phyloP scores from a whole-genome alignment of 2,113 vertebrate genomes.

The Periophthalmus modestus region DNA sequence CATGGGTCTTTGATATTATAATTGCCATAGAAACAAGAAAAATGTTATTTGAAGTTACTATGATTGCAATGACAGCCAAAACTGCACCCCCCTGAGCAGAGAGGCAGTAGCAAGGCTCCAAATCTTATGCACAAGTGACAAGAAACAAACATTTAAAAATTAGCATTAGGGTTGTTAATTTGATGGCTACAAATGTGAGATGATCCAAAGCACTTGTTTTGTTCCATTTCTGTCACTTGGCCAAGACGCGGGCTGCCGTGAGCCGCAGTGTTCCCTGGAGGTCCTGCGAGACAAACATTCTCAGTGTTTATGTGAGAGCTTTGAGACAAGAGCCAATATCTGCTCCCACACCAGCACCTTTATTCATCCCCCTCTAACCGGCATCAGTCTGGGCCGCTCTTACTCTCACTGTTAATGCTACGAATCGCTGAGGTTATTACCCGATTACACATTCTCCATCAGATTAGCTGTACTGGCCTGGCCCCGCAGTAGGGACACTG shows the following conservation, averaged over 20 bases:
- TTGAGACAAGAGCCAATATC: constrained; percentile 39
- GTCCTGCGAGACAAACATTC: constrained; percentile 52
- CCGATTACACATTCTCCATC: constrained; percentile 80
- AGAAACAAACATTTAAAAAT: constrained; percentile 8
- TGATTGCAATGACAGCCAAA: constrained; percentile 46
- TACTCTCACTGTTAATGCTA: constrained; percentile 64
- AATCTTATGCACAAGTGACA: constrained; percentile 50
- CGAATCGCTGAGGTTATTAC: constrained; percentile 77
- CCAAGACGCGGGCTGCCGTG: constrained; percentile 25
- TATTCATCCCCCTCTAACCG: constrained; percentile 50
- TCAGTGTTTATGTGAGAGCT: constrained; percentile 19
- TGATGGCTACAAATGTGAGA: constrained; percentile 52
- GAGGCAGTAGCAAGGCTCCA: constrained; percentile 51
- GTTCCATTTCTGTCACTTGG: constrained; percentile 43
- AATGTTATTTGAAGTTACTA: constrained; percentile 51
- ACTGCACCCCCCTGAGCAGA: constrained; percentile 39
- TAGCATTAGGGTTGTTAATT: constrained; percentile 41
- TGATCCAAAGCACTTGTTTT: constrained; percentile 47
- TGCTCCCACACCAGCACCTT: constrained; percentile 55
- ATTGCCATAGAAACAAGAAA: constrained; percentile 51
- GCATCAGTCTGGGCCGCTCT: constrained; percentile 32
- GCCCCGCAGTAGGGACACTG: constrained; percentile 30
- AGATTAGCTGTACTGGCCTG: constrained; percentile 73
- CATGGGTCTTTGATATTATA: constrained; percentile 42
- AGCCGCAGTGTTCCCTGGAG: constrained; percentile 56